Evolutionary conservation across 2,888 invertebrate genomes (phyloP), one percentile per base, ranked within the genome.

Genomic region (Oscheius sp.): DNA sequence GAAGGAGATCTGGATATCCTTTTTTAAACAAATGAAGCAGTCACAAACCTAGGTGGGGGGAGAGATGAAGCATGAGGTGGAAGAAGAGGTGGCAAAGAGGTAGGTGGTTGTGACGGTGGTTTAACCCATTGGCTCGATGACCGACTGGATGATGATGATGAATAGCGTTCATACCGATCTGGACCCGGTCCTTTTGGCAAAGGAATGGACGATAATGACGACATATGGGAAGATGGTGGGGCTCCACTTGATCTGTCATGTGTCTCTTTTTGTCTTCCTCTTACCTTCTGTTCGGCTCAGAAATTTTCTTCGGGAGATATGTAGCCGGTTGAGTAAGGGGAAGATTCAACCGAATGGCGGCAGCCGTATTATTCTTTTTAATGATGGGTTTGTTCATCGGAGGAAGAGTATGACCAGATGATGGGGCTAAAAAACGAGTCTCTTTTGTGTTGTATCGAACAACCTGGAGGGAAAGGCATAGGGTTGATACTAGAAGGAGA

Each of bases 1-100:
- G 65, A 65, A 4, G 65, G 65, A 26, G 65, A 65, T 41, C 65
- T 65, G 26, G 44, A 36, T 36, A 22, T 50, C 4, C 26, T 17
- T n/a, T n/a, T 4, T 20, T n/a, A 50, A 50, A 14, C 50, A 56
- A 36, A 57, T 3, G 17, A 6, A 36, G n/a, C n/a, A 36, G 12
- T 36, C 17, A 36, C 33, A 36, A 14, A 57, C 57, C 57, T 26
- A n/a, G 57, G 57, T 14, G 57, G 57, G 8, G 57, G 57, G 2
- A 20, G 57, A 30, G 33, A 32, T 51, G 54, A 51, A 12, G 54
- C 24, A 14, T 51, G 41, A 6, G 41, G 20, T 4, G 14, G 12
- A 20, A 12, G 30, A 8, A 47, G 32, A 26, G 61, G 47, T 9
- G 17, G 30, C 17, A 24, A 20, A 44, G 8, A n/a, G 6, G 61